Evolutionary conservation across 2,888 invertebrate species (phyloP).

Genomic region (Idaea aversata): DNA sequence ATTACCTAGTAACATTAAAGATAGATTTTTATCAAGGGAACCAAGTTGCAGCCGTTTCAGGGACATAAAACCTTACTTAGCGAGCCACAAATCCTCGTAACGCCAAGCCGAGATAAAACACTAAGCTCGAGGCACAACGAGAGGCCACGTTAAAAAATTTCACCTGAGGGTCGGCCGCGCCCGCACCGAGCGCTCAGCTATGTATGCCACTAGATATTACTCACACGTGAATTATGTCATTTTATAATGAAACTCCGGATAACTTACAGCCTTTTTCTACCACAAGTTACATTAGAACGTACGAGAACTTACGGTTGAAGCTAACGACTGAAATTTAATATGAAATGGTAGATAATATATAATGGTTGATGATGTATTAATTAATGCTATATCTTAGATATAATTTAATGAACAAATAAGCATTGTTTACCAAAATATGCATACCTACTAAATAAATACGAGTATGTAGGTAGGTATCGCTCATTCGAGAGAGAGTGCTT

Average conservation of each 20-base stretch:
- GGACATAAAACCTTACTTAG: conserved; percentile 79
- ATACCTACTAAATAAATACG: conserved; percentile 34
- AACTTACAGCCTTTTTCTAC: conserved; percentile 48
- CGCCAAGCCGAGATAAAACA: conserved; percentile 79
- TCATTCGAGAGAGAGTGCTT: conserved; percentile 58
- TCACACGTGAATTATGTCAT: conserved; percentile 71
- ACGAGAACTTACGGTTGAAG: conserved; percentile 26
- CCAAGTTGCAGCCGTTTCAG: conserved; percentile 68
- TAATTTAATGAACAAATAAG: conserved; percentile 13
- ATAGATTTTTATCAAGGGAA: conserved; percentile 69
- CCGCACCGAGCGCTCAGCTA: conserved; percentile 32
- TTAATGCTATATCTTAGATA: not conserved
- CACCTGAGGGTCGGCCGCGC: conserved; percentile 61
- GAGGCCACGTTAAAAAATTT: conserved; percentile 72
- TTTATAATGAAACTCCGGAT: conserved; percentile 65
- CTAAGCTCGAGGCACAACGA: conserved; percentile 72
- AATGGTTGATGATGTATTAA: not conserved
- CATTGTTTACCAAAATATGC: conserved; percentile 24
- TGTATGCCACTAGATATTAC: conserved; percentile 70
- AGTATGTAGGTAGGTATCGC: conserved; percentile 55
- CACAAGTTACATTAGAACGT: conserved; percentile 16
- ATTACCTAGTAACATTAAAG: conserved; percentile 42
- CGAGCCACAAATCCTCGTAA: conserved; percentile 79
- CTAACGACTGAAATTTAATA: conserved; percentile 1
- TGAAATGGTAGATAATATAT: not conserved